Evolutionary conservation across 30 jellyfish, hydroid and myxozoan genomes (phyloP).

Genomic region (Nemopilema nomurai): DNA sequence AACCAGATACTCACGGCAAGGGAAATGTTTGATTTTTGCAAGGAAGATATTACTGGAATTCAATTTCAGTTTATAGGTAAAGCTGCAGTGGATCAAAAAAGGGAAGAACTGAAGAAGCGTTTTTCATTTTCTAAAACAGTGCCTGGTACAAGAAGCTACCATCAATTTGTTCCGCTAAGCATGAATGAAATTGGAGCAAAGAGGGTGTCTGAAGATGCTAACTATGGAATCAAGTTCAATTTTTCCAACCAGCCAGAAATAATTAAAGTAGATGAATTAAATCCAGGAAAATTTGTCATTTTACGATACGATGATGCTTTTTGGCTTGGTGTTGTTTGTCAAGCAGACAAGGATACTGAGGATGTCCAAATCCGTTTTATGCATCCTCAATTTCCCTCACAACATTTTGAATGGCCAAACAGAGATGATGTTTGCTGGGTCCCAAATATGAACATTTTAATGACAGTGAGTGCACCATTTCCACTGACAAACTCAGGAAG

Average conservation of each 20-base stretch:
- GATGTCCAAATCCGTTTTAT: not conserved
- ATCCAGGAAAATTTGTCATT: not conserved
- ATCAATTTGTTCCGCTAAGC: slow-evolving; percentile 3
- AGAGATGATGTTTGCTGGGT: slow-evolving; percentile 23
- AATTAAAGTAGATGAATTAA: not conserved
- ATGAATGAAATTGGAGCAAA: not conserved
- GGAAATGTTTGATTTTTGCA: slow-evolving; percentile 34
- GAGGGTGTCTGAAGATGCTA: not conserved
- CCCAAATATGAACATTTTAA: not conserved
- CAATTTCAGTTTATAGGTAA: not conserved
- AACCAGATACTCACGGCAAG: slow-evolving; percentile 4
- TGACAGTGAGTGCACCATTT: not conserved
- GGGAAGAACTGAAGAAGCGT: not conserved
- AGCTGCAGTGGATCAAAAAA: not conserved
- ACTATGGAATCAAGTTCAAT: not conserved
- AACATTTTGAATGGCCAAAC: not conserved
- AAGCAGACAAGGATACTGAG: not conserved
- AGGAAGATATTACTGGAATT: not conserved
- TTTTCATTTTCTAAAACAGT: not conserved
- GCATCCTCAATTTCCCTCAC: slow-evolving; percentile 12
- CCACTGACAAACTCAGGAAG: not conserved
- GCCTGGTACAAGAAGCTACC: slow-evolving; percentile 47
- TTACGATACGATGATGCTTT: not conserved
- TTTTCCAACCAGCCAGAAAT: not conserved
- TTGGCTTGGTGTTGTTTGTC: slow-evolving; percentile 6